A percentile compares a stretch with the other conserved stretches of the same genome.
Conservation (phyloP, 1,140 invertebrate species). For the Paramacrobiotus metropolitanus region DNA sequence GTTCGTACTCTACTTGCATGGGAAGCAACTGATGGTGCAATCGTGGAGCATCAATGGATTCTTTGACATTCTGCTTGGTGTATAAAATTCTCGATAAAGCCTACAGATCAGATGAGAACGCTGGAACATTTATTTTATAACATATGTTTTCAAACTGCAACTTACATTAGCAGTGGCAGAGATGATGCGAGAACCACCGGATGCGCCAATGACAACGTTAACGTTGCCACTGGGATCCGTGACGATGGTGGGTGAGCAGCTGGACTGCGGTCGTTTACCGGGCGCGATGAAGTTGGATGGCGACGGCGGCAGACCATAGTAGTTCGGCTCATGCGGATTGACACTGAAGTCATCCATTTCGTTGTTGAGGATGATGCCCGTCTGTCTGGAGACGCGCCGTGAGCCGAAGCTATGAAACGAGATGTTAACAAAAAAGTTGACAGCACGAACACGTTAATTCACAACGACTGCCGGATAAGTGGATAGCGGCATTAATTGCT, state of each 20-base stretch:
- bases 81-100: slow-evolving; percentile 55
- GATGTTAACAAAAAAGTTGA: too few species aligned
- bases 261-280: slow-evolving; percentile 65
- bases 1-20: slow-evolving; percentile 52
- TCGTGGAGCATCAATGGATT: slow-evolving; percentile 58
- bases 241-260: slow-evolving; percentile 55
- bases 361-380: slow-evolving; percentile 76
- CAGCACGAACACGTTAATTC: too few species aligned
- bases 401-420: slow-evolving; percentile 23
- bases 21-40: slow-evolving; percentile 82
- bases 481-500: too few species aligned
- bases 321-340: slow-evolving; percentile 40
- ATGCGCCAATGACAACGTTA: slow-evolving; percentile 53
- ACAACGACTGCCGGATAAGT: too few species aligned
- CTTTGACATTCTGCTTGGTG: slow-evolving; percentile 57
- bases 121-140: too few species aligned
- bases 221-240: slow-evolving; percentile 40
- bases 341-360: slow-evolving; percentile 87
- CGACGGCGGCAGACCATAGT: slow-evolving; percentile 47
- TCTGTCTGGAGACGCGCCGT: slow-evolving; percentile 29
- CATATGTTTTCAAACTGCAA: slow-evolving; percentile 9
- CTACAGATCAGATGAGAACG: too few species aligned
- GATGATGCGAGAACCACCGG: slow-evolving; percentile 76
- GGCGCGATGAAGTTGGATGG: slow-evolving; percentile 50
- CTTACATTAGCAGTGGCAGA: slow-evolving; percentile 50